Evolutionary conservation across 2,113 vertebrate genomes (phyloP), one percentile per base, ranked within the genome.

Genomic region (Galbula dea): DNA sequence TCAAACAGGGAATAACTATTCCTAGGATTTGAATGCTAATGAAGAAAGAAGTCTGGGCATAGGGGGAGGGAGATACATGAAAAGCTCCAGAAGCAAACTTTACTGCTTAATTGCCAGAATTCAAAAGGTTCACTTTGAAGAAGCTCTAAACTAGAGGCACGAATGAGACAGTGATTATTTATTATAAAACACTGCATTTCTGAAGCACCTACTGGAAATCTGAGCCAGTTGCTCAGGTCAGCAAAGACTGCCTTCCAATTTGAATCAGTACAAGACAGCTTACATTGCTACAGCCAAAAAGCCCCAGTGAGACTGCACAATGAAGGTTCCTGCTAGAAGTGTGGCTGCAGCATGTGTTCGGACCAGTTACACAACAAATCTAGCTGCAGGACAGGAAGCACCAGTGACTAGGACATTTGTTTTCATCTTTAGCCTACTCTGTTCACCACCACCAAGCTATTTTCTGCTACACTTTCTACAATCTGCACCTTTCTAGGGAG

Each of bases 221-320:
- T 62, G 34, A 93, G 71, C 24, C 89, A 84, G 75, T 67, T 85
- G 48, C 83, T 89, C 78, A 58, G 58, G 68, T 85, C 88, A 90
- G 81, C 82, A 91, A 80, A 95, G 59, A 45, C 29, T 86, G 75
- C 54, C 73, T 90, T 84, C 75, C 88, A 86, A 71, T 91, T 88
- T 58, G 46, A 59, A 71, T 36, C 46, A 75, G 26, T 26, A 86
- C 58, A 81, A 76, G 72, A 83, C 68, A 83, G 77, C 72, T 88
- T 57, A 83, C 18, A 10, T 3, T 49, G 49, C 63, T 54, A 72
- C 57, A 91, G 51, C 85, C 83, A 94, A 90, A n/a, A 62, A 89
- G 72, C 83, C 51, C 68, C 3, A 1, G 79, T 77, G 90, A 88
- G 91, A 86, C 62, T 95, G 88, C 86, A 82, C 69, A 59, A 79